These are phyloP conservation scores for Sympetrum striolatum DNA, from an alignment of 2,888 invertebrate species.

Conservation along the genomic window DNA sequence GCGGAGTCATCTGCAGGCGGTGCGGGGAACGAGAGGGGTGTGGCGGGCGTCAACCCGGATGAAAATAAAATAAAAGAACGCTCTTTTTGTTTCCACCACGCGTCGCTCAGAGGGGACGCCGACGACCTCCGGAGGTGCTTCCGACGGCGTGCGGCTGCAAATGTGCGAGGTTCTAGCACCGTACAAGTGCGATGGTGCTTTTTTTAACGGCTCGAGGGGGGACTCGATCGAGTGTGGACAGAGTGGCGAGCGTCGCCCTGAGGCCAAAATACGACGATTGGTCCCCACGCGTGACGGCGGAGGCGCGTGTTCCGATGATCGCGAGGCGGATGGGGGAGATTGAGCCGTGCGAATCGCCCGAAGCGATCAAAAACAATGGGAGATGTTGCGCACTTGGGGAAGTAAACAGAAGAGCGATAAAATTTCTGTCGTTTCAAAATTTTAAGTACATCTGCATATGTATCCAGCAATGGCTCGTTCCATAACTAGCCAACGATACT, in stretches of 20 bases:
- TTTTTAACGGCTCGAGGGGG: too few species aligned
- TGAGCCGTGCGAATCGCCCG: too few species aligned
- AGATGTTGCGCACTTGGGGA: too few species aligned
- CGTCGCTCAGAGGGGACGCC: background rate
- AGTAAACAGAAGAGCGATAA: too few species aligned
- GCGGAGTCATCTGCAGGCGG: background rate
- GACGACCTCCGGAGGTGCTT: background rate
- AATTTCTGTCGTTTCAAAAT: too few species aligned
- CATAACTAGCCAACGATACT: too few species aligned
- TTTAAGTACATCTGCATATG: too few species aligned
- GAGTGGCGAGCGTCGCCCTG: background rate
- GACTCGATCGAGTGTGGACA: background rate
- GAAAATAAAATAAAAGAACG: background rate
- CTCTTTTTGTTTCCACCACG: background rate
- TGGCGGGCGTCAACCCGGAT: background rate
- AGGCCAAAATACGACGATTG: background rate
- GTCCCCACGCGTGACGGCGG: background rate
- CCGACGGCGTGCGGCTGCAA: slow-evolving; percentile 19
- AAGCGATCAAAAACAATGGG: too few species aligned
- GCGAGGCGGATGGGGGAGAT: background rate
- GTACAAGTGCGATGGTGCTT: background rate
- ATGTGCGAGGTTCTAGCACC: background rate
- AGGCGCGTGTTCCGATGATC: background rate
- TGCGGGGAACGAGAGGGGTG: background rate
- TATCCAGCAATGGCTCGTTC: too few species aligned